Base-by-base conservation (phyloP, 2,113 vertebrate genomes). In the Brachyhypopomus occidentalis region DNA sequence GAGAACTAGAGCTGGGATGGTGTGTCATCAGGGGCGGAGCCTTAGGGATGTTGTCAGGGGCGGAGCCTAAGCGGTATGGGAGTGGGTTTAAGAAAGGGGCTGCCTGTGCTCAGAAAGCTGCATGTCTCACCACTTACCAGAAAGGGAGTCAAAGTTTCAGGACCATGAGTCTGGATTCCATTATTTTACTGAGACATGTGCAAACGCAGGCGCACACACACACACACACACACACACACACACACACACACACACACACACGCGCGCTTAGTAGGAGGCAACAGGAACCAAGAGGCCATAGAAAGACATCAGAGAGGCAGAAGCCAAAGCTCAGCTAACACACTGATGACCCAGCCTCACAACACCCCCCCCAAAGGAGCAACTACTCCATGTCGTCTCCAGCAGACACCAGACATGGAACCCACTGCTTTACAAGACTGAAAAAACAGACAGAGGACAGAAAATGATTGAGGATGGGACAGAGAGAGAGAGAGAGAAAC, bases 281-380 rank as follows among this genome's bases (percentile, higher is more conserved):
- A 34, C 25, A 59, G n/a, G 6, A 80, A 89, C 85, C 87, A 88
- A 81, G 56, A 81, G 56, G 23, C 84, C 78, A 78, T 78, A 84
- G 77, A 86, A 83, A 69, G 78, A 83, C 60, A 80, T 81, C 36
- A 69, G 60, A 59, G 34, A 74, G 20, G 67, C 45, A 52, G 74
- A 74, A 77, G 52, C 30, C 41, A 48, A 17, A 78, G 67, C 20
- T 30, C 27, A 62, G 84, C 80, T 67, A 63, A 86, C 58, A 75
- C 48, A 69, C 62, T 45, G 70, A 56, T 78, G 70, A 86, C 72
- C 48, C 4, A 75, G 56, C 55, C 71, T 72, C 75, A 81, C 16
- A 83, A 69, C 74, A 63, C 19, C 59, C 90, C 89, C 86, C 89
- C 36, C 27, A 67, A 23, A 60, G n/a, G 23, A 67, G 16, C 11